A percentile compares a stretch with the other conserved stretches of the same genome.
phyloP scores from a whole-genome alignment of 1,140 invertebrate species.

The Hylyphantes graminicola region DNA sequence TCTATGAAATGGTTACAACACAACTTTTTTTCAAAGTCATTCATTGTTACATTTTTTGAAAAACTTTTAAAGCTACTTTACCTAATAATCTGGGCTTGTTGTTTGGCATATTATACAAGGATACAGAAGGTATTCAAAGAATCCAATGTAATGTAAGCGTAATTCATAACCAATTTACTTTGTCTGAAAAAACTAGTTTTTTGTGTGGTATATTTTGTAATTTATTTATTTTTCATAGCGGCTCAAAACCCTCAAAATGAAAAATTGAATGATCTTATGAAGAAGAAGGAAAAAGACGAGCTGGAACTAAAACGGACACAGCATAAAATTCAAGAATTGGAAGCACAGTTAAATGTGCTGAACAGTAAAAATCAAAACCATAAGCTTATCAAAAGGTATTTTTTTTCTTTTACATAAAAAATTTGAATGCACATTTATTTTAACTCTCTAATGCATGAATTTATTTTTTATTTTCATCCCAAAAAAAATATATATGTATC shows the following conservation, averaged over 20 bases:
- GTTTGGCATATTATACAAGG: too few relatives aligned
- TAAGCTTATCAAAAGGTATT: neutral
- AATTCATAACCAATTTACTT: neutral
- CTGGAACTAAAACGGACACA: slow-evolving; percentile 1
- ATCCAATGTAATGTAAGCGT: too few relatives aligned
- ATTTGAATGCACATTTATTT: neutral
- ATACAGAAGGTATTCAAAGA: too few relatives aligned
- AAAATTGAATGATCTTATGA: neutral
- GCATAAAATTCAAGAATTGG: slow-evolving; percentile 6
- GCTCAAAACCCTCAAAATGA: neutral
- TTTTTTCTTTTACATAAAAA: neutral
- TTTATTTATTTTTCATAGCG: neutral
- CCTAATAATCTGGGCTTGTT: too few relatives aligned
- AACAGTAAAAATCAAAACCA: neutral
- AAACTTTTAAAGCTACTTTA: too few relatives aligned
- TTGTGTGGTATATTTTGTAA: neutral
- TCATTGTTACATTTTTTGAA: too few relatives aligned
- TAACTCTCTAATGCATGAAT: too few relatives aligned
- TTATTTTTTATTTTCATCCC: too few relatives aligned
- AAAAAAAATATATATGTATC: too few relatives aligned
- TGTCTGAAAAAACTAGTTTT: too few relatives aligned
- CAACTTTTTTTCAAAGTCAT: too few relatives aligned
- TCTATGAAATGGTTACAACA: too few relatives aligned
- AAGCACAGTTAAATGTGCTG: neutral
- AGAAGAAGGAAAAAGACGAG: slow-evolving; percentile 2